phyloP scores from a whole-genome alignment of 2,797 vertebrate species.

The Spinibarbus caldwelli region DNA sequence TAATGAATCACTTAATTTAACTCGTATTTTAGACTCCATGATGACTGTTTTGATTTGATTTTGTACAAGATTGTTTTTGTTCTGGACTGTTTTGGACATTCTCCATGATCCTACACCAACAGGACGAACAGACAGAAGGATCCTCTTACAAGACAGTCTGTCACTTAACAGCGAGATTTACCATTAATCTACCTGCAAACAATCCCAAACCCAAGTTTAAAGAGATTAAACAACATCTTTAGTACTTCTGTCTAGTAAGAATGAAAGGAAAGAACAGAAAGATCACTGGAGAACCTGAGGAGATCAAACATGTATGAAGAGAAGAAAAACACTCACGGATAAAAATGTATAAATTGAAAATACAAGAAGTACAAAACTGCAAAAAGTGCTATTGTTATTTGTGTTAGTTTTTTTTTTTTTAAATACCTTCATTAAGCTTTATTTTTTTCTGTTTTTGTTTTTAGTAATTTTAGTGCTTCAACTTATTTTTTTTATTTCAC shows the following conservation, averaged over 20 bases:
- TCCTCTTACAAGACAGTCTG: neutral
- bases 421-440: neutral
- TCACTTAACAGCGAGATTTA: slow-evolving; percentile 29
- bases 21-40: neutral
- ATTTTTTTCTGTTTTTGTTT: neutral
- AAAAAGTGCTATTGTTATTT: neutral
- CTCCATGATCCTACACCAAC: neutral
- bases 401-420: neutral
- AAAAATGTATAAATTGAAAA: neutral
- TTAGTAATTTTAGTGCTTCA: neutral
- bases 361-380: neutral
- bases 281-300: neutral
- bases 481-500: neutral
- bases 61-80: neutral
- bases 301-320: neutral
- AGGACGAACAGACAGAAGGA: neutral
- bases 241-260: neutral
- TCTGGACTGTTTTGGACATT: neutral
- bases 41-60: neutral
- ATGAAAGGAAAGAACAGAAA: neutral
- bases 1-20: slow-evolving; percentile 9
- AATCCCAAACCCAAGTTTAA: slow-evolving; percentile 23
- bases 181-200: slow-evolving; percentile 28
- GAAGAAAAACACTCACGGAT: neutral
- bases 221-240: slow-evolving; percentile 17